These are phyloP conservation scores for Tachycineta bicolor DNA, from an alignment of 2,113 vertebrate species.

Conservation along the genomic window DNA sequence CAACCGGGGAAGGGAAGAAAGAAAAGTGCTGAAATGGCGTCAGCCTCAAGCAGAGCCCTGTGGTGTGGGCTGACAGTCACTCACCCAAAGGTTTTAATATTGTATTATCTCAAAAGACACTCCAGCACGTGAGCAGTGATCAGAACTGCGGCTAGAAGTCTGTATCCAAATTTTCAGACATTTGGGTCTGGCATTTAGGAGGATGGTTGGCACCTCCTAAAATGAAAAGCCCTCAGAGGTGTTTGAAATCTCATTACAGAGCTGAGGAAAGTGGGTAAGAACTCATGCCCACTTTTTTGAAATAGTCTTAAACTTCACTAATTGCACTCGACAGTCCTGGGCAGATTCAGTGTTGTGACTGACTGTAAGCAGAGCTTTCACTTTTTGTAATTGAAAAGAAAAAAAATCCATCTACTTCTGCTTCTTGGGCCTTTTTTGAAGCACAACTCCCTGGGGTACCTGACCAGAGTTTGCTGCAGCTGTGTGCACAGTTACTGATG, in stretches of 20 bases:
- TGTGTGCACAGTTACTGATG: not conserved
- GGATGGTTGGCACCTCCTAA: not conserved
- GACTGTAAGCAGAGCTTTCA: not conserved
- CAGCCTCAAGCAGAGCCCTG: fast-evolving
- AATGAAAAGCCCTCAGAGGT: not conserved
- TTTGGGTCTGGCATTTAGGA: not conserved
- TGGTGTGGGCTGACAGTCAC: fast-evolving
- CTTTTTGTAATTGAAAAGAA: not conserved
- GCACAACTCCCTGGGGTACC: not conserved
- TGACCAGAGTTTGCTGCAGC: not conserved
- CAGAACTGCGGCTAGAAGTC: not conserved
- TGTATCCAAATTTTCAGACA: not conserved
- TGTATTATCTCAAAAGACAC: not conserved
- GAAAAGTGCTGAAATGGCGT: not conserved
- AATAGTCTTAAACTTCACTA: not conserved
- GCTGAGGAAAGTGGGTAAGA: not conserved
- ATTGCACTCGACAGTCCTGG: not conserved
- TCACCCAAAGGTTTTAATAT: not conserved
- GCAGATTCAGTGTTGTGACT: not conserved
- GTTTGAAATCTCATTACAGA: not conserved
- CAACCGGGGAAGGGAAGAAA: not conserved
- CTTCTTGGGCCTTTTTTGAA: not conserved
- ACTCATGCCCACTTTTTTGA: not conserved
- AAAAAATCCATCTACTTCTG: not conserved
- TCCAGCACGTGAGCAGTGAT: fast-evolving